phyloP scores from a whole-genome alignment of 2,888 invertebrate species.

The Metallyticus violacea region DNA sequence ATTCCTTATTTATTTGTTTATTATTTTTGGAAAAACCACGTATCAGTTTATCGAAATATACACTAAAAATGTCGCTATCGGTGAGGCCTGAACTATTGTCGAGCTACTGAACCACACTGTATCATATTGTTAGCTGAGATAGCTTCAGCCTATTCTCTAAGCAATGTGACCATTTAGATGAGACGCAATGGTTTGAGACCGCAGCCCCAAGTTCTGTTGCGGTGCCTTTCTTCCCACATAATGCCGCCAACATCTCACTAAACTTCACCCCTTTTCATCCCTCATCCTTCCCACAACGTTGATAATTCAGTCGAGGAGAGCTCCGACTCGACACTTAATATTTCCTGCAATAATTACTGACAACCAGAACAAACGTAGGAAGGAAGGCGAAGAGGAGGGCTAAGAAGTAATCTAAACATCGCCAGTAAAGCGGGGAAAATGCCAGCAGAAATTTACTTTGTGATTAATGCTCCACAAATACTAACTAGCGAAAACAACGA shows the following conservation, averaged over 20 bases:
- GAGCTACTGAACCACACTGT: too few relatives aligned
- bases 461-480: not conserved
- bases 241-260: not conserved
- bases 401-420: conserved; percentile 4
- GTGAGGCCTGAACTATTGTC: too few relatives aligned
- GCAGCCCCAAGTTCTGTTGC: not conserved
- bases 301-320: not conserved
- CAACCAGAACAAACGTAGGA: not conserved
- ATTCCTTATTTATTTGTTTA: too few relatives aligned
- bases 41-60: too few relatives aligned
- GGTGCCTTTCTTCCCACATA: not conserved
- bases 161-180: not conserved
- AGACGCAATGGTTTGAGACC: not conserved
- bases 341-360: not conserved
- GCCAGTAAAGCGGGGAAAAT: not conserved
- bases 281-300: too few relatives aligned
- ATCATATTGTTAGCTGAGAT: too few relatives aligned
- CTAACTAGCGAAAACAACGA: not conserved
- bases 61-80: too few relatives aligned
- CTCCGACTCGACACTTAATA: not conserved
- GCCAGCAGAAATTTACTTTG: not conserved
- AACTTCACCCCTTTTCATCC: not conserved
- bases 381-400: not conserved
- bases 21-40: too few relatives aligned
- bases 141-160: too few relatives aligned